Base-by-base conservation (phyloP, 2,888 invertebrate genomes). In the Cyclophora albipunctata region DNA sequence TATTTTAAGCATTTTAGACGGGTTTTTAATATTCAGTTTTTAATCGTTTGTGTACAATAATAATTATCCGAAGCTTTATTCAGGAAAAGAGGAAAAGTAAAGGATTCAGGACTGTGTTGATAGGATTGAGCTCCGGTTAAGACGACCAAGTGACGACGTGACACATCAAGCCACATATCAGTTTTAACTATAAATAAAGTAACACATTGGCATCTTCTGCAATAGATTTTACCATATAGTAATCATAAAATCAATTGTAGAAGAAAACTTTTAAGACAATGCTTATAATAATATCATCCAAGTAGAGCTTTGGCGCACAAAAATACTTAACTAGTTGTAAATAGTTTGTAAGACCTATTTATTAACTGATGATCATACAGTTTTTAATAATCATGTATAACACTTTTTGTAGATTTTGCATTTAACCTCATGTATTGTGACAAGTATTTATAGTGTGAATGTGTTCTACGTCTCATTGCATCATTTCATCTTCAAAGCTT, bases 161-260 rank as follows among this genome's bases (percentile, higher is more conserved):
- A 85, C 87, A 87, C 87, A 87, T 87, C 87, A 87, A 77, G 63
- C 78, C 78, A 87, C 87, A 87, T 87, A 87, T 87, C 87, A 87
- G 75, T 73, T 75, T 77, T 78, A 66, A 37, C 69, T 66, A 72
- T 73, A 73, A 67, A 63, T 69, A 64, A 73, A 64, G 66, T 72
- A 73, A 65, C 71, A 65, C 60, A 63, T 56, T 60, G 63, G 60
- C 58, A 64, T 71, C 68, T 66, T 70, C 71, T 74, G 73, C 70
- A 66, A 66, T 61, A 60, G 66, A 50, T 52, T 49, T 55, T 46
- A 48, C 48, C 51, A 46, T 51, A 46, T 43, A 46, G 51, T 49
- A 52, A 37, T 48, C 37, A 48, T 46, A 57, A 59, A 58, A 57
- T 62, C 64, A 58, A 49, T 66, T 66, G 66, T 66, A 67, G 66